Evolutionary conservation across 2,113 vertebrate genomes (phyloP).

Genomic region (Amphilophus citrinellus): DNA sequence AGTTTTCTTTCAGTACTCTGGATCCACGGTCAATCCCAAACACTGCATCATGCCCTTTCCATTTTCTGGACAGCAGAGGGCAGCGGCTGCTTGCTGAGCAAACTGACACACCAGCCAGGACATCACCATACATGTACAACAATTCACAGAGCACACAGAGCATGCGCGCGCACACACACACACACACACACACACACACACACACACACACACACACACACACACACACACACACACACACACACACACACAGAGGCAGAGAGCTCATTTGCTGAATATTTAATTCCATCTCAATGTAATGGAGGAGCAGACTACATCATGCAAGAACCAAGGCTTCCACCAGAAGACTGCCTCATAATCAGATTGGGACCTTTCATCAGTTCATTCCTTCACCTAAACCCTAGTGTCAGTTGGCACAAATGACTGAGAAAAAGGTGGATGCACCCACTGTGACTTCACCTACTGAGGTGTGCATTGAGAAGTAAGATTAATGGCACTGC

Average conservation of each 20-base stretch:
- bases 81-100: constrained; percentile 27
- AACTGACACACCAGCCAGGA: background rate
- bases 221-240: background rate
- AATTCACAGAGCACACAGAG: background rate
- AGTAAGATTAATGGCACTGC: too few relatives aligned
- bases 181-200: background rate
- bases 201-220: background rate
- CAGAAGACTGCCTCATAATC: background rate
- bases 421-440: too few relatives aligned
- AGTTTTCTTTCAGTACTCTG: too few relatives aligned
- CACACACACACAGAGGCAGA: background rate
- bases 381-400: too few relatives aligned
- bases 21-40: too few relatives aligned
- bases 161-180: background rate
- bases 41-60: background rate
- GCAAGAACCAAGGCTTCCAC: constrained; percentile 33
- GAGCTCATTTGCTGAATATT: constrained; percentile 30
- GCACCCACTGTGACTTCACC: too few relatives aligned
- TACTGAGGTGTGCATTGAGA: too few relatives aligned
- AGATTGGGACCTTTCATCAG: background rate
- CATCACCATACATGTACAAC: background rate
- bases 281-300: too few relatives aligned
- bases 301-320: too few relatives aligned
- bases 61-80: constrained; percentile 47
- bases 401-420: too few relatives aligned